Evolutionary conservation across 2,888 invertebrate species (phyloP), one percentile per base, ranked within the genome.

Genomic region (Halictus ligatus): DNA sequence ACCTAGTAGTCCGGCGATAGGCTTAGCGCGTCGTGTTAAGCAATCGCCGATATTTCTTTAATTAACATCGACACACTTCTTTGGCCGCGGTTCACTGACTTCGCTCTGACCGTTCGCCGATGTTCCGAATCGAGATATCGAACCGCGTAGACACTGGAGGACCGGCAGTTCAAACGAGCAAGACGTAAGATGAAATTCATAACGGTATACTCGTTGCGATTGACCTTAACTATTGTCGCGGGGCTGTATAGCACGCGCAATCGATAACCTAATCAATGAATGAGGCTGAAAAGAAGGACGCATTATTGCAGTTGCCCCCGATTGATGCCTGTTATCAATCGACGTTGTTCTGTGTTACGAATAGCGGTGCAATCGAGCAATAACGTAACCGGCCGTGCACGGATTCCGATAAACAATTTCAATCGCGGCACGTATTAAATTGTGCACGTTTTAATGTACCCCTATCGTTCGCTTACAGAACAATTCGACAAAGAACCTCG

Each of bases 61-160:
- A 89, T 88, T 88, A 84, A 82, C 87, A 75, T 72, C 85, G 90
- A 81, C 87, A 89, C 80, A 90, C 90, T 90, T 90, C 74, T 75
- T 69, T 40, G 29, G 25, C 7, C 46, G 58, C 46, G 78, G 91
- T 90, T 90, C 91, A 86, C 80, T 77, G 86, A 84, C 85, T 89
- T 85, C 81, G 81, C 78, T 80, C 71, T 71, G 78, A 64, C 80
- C 78, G 83, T 74, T 69, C 72, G 78, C 75, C 73, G 50, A 78
- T 67, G 35, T 77, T 48, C 72, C 64, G 54, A 71, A 73, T 75
- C 72, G 67, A 67, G 73, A 74, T 80, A 75, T 80, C 78, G 78
- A 46, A 4, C 35, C 80, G 69, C 35, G 40, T 12, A 69, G 43
- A 35, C n/a, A 54, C 25, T 43, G 64, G 64, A 60, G 69, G 43